phyloP scores from a whole-genome alignment of 2,113 vertebrate genomes.

The Ahaetulla prasina region DNA sequence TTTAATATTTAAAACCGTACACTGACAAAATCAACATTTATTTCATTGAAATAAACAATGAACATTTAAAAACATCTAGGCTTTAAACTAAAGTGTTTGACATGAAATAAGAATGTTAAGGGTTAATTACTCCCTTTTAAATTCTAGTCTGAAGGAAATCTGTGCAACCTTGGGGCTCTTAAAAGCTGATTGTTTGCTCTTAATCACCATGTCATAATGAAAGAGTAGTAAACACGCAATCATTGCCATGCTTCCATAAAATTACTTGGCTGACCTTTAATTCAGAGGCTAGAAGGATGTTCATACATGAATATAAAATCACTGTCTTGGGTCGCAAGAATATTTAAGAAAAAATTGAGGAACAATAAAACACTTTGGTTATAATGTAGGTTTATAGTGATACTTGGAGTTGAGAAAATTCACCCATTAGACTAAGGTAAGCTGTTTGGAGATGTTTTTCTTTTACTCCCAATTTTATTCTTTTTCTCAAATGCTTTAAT shows the following conservation, averaged over 20 bases:
- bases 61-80: not conserved
- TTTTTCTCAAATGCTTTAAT: not conserved
- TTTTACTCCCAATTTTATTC: not conserved
- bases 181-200: not conserved
- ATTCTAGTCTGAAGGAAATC: not conserved
- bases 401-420: not conserved
- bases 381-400: not conserved
- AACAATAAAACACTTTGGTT: not conserved
- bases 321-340: not conserved
- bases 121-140: constrained; percentile 15
- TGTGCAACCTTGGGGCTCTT: not conserved
- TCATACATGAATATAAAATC: not conserved
- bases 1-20: not conserved
- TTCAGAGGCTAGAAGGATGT: not conserved
- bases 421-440: not conserved
- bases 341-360: not conserved
- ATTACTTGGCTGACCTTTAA: constrained; percentile 29
- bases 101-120: not conserved
- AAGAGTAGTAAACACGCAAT: not conserved
- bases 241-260: constrained; percentile 10
- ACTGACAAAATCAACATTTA: not conserved
- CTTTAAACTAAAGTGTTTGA: not conserved
- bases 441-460: not conserved
- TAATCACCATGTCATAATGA: not conserved
- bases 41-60: not conserved